These are phyloP conservation scores for Menura novaehollandiae DNA, from an alignment of 2,113 vertebrate genomes.

Conservation along the genomic window DNA sequence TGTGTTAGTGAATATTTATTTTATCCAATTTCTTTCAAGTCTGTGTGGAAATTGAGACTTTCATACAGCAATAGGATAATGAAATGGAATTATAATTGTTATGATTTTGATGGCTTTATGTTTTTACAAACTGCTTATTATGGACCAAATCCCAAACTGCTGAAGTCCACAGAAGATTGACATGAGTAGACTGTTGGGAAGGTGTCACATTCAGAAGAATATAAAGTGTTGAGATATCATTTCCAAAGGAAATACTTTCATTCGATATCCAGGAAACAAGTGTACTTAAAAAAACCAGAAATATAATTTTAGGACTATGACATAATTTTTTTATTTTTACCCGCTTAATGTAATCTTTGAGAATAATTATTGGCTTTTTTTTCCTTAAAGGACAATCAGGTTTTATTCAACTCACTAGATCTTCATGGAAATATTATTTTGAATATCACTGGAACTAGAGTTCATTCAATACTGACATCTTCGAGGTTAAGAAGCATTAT, in stretches of 20 bases:
- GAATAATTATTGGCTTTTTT: neutral
- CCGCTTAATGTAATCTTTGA: neutral
- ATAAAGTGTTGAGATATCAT: neutral
- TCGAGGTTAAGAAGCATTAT: neutral
- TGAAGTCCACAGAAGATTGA: neutral
- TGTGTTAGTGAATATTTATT: neutral
- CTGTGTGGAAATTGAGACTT: neutral
- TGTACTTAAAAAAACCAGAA: neutral
- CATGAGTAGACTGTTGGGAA: neutral
- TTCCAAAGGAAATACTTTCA: neutral
- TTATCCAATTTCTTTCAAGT: neutral
- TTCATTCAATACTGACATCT: neutral
- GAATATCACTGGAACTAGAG: neutral
- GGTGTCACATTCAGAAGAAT: neutral
- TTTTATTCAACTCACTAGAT: neutral
- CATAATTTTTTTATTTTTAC: neutral
- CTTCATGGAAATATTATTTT: neutral
- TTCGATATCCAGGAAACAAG: neutral
- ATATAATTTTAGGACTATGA: neutral
- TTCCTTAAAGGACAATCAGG: neutral
- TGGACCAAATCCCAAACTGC: neutral
- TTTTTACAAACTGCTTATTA: neutral
- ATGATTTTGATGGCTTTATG: neutral
- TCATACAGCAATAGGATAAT: neutral
- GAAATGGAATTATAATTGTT: neutral